Conservation (phyloP, 2,113 vertebrate genomes). For the Poicephalus meyeri region DNA sequence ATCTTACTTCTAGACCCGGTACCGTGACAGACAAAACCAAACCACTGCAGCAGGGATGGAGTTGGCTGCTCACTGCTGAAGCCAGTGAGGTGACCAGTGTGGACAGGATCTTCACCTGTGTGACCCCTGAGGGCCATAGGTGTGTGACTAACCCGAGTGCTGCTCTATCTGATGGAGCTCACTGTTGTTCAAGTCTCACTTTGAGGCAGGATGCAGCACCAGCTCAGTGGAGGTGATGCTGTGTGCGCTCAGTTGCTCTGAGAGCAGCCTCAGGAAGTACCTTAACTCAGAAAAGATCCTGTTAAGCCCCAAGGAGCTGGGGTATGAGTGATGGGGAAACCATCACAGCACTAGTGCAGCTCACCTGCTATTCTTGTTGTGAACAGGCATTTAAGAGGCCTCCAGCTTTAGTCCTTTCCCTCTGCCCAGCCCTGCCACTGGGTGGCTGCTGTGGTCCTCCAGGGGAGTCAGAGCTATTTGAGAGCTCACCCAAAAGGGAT, state of each 20-base stretch:
- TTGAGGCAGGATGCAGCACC: not conserved
- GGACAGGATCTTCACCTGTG: not conserved
- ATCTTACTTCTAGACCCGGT: not conserved
- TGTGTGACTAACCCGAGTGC: rapidly evolving
- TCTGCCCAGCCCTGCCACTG: not conserved
- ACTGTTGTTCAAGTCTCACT: not conserved
- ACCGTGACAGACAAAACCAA: not conserved
- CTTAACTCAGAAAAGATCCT: not conserved
- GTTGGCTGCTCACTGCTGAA: not conserved
- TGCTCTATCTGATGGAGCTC: not conserved
- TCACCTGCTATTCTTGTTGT: not conserved
- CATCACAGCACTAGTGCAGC: not conserved
- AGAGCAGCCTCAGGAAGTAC: not conserved
- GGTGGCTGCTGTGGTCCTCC: not conserved
- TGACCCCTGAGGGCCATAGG: not conserved
- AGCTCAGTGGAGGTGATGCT: not conserved
- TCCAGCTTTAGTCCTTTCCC: not conserved
- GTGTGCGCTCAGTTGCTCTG: not conserved
- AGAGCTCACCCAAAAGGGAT: not conserved
- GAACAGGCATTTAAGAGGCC: not conserved
- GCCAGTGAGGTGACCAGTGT: not conserved
- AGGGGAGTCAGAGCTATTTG: not conserved
- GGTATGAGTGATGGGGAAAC: not conserved
- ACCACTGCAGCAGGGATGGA: not conserved
- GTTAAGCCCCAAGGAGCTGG: not conserved